These are phyloP conservation scores for Campoplex capitator DNA, from an alignment of 2,888 invertebrate genomes.

Conservation along the genomic window DNA sequence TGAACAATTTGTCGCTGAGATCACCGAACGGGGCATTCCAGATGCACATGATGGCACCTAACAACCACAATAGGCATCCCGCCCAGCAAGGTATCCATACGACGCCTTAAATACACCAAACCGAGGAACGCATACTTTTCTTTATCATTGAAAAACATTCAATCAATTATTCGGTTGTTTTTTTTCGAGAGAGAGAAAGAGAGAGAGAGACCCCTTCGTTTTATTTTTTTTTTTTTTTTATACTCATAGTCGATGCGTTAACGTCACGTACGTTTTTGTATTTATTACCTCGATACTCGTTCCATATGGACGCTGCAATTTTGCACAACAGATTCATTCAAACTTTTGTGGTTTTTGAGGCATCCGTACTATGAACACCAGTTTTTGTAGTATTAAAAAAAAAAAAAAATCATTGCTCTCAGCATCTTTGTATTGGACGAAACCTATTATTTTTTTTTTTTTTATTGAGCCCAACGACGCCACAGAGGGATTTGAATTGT, in stretches of 20 bases:
- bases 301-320: neutral
- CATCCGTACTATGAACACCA: neutral
- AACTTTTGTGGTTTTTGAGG: neutral
- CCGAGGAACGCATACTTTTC: slow-evolving; percentile 77
- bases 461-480: neutral
- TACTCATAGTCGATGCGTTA: slow-evolving; percentile 3
- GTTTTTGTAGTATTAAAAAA: neutral
- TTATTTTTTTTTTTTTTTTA: neutral
- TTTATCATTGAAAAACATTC: slow-evolving; percentile 48
- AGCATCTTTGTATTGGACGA: neutral
- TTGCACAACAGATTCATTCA: neutral
- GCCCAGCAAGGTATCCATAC: slow-evolving; percentile 84
- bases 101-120: slow-evolving; percentile 83
- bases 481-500: slow-evolving; percentile 7
- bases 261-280: neutral
- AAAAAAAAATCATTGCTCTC: neutral
- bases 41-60: slow-evolving; percentile 84
- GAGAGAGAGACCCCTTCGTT: slow-evolving; percentile 6
- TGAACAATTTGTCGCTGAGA: slow-evolving; percentile 84
- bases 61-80: slow-evolving; percentile 85
- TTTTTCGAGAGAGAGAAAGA: neutral
- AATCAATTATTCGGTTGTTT: neutral
- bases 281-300: slow-evolving; percentile 11
- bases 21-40: slow-evolving; percentile 83
- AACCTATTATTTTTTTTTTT: neutral